Base-by-base conservation (phyloP, 2,113 vertebrate genomes). In the Nyctereutes procyonoides region DNA sequence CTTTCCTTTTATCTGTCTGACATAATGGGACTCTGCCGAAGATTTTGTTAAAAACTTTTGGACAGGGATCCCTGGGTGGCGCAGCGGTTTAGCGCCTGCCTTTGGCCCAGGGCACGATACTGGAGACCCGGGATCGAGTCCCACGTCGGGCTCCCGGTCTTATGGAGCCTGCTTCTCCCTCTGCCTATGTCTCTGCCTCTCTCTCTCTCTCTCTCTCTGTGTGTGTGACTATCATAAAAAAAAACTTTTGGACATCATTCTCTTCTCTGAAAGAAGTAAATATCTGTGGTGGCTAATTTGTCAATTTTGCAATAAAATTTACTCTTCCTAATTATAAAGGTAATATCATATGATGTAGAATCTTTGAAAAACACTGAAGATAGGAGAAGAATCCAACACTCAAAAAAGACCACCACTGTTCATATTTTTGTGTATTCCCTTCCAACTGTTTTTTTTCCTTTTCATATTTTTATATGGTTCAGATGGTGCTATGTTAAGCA, bases 201-300 rank as follows among this genome's bases (percentile, higher is more conserved):
- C n/a, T n/a, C n/a, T n/a, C n/a, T n/a, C n/a, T n/a, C n/a, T n/a
- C n/a, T n/a, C n/a, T n/a, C n/a, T n/a, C n/a, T n/a, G n/a, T n/a
- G n/a, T n/a, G n/a, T n/a, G n/a, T n/a, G n/a, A n/a, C n/a, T n/a
- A n/a, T n/a, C n/a, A n/a, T n/a, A n/a, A n/a, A n/a, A n/a, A 53
- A 55, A 51, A 22, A 2, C 53, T 14, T 82, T 76, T n/a, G 35
- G 60, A 92, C 89, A 53, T 82, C 15, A 84, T 56, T 84, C 11
- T 95, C 17, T 92, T 95, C 56, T 58, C 11, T 3, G n/a, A 82
- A 85, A 71, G 83, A 83, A 69, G 35, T 76, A 90, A 90, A 65
- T 56, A 51, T 9, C 32, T 67, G 12, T 51, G 53, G 48, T 43
- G 51, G 67, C 51, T 0, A 55, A 19, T 67, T 73, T 82, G 35